A percentile compares a stretch with the other conserved stretches of the same genome.
phyloP scores from a whole-genome alignment of 1,140 invertebrate genomes.

The Drosophila jambulina region DNA sequence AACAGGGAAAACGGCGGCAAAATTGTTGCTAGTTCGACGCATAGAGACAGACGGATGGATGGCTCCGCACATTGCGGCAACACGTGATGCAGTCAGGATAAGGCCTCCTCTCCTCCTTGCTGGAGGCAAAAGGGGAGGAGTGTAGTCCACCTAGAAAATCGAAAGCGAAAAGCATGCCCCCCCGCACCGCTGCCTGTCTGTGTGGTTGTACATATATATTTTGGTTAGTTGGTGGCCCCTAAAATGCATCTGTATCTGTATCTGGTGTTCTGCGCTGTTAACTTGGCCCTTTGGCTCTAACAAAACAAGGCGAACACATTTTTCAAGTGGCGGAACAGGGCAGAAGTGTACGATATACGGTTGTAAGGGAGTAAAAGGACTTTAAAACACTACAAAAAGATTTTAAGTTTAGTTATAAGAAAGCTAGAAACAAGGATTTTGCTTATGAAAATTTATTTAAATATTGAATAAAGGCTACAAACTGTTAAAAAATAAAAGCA shows the following conservation, averaged over 20 bases:
- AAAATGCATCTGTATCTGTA: slow-evolving; percentile 35
- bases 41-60: slow-evolving; percentile 29
- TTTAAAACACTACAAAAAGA: neutral
- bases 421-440: neutral
- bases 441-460: neutral
- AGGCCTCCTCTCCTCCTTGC: slow-evolving; percentile 3
- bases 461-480: neutral
- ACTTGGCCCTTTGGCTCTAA: slow-evolving; percentile 11
- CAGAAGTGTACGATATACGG: neutral
- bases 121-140: neutral
- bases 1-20: slow-evolving; percentile 71
- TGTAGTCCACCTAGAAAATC: slow-evolving; percentile 56
- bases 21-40: slow-evolving; percentile 67
- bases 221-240: slow-evolving; percentile 8
- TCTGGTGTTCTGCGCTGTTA: slow-evolving; percentile 24
- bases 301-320: slow-evolving; percentile 9
- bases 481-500: neutral
- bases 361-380: no score
- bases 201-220: slow-evolving; percentile 15
- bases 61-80: slow-evolving; percentile 60
- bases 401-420: neutral
- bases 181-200: slow-evolving; percentile 35
- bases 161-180: slow-evolving; percentile 70
- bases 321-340: neutral
- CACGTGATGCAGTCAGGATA: slow-evolving; percentile 70